Evolutionary conservation across 2,113 vertebrate species (phyloP).

Genomic region (Campylomormyrus tamandua): DNA sequence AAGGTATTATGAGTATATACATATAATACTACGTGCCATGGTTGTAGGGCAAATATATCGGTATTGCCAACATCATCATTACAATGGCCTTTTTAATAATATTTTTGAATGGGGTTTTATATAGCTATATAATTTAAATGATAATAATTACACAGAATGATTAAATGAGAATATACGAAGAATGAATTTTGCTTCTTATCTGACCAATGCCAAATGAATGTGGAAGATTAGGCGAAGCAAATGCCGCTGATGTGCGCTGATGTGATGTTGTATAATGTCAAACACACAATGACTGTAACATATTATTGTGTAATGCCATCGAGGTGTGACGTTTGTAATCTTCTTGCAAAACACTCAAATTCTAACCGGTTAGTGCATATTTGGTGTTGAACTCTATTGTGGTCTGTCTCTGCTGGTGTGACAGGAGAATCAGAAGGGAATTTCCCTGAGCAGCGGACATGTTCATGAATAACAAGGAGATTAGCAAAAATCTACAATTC

Average conservation of each 20-base stretch:
- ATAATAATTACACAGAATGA: background rate
- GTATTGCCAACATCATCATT: background rate
- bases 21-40: background rate
- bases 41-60: background rate
- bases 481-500: slow-evolving; percentile 23
- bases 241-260: background rate
- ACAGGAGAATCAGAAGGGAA: slow-evolving; percentile 28
- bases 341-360: background rate
- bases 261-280: background rate
- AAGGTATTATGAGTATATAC: background rate
- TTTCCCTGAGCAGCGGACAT: slow-evolving; percentile 24
- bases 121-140: background rate
- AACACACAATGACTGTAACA: background rate
- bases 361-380: background rate
- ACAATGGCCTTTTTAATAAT: background rate
- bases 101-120: background rate
- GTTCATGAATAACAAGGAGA: slow-evolving; percentile 33
- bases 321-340: slow-evolving; percentile 8
- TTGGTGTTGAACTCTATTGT: slow-evolving; percentile 4
- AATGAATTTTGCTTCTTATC: slow-evolving; percentile 8
- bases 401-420: slow-evolving; percentile 8
- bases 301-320: slow-evolving; percentile 1
- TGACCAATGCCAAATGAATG: background rate
- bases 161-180: background rate
- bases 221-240: background rate